Base-by-base conservation (phyloP, 2,888 invertebrate genomes). In the Caradrina kadenii region DNA sequence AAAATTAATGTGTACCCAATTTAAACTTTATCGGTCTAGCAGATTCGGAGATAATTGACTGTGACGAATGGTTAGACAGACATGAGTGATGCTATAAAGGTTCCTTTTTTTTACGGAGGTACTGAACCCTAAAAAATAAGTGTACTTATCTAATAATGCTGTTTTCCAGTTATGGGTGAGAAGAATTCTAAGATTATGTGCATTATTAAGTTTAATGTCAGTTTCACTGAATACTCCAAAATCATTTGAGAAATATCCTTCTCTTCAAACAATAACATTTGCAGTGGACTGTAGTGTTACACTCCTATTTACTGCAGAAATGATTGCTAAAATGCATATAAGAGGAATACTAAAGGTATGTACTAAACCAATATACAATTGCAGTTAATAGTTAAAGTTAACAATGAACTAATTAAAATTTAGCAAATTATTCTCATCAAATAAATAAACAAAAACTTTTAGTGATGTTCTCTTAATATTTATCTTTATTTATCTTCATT, bases 251-350 rank as follows among this genome's bases (percentile, higher is more conserved):
- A 97, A 97, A 86, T 97, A 98, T 90, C 97, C 98, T n/a, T 97
- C 97, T 54, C 96, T 99, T 85, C 98, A 98, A 92, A 98, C 98
- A 88, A 97, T 98, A 76, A 99, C 99, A 55, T 99, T 99, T 93
- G 97, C 97, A 75, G 97, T 98, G 82, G 99, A 99, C 94, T 97
- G 98, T 56, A 93, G 97, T 80, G 98, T 99, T 54, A 99, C 99
- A 17, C 96, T 99, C 84, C 96, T 99, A 63, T 99, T 99, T 93
- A 99, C 99, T 49, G 98, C 99, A 35, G 99, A 99, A 96, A 99
- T 99, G 98, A 98, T 99, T 81, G 99, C 99, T 70, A 99, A 99
- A 96, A 99, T 99, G 98, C 98, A 99, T 89, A 99, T 99, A 80
- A 97, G 99, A 85, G 99, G 99, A 63, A 98, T 99, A 85, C 93